These are phyloP conservation scores for Halocynthia roretzi DNA, from an alignment of 23 tunicate genomes.

Conservation along the genomic window DNA sequence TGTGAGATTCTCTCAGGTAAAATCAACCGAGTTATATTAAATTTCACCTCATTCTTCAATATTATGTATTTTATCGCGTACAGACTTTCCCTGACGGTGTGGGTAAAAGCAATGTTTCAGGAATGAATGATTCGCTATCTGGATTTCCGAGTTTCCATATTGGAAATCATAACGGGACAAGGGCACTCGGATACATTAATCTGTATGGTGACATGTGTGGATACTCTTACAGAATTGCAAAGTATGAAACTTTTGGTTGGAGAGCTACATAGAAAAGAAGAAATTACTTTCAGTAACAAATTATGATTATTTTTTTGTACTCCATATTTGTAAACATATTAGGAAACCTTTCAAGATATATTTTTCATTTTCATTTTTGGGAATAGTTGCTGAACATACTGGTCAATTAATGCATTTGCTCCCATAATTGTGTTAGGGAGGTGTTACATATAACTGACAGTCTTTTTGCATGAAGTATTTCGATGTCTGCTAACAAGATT, in stretches of 20 bases:
- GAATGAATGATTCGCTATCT: conserved; percentile 32
- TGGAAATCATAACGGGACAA: background rate
- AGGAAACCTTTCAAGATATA: too few species aligned
- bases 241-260: conserved; percentile 16
- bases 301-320: too few species aligned
- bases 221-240: conserved; percentile 26
- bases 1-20: conserved; percentile 66
- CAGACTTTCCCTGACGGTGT: conserved; percentile 67
- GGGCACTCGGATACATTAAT: conserved; percentile 36
- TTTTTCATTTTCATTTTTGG: too few species aligned
- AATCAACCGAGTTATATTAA: background rate
- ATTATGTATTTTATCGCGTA: background rate
- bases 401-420: background rate
- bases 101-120: conserved; percentile 52
- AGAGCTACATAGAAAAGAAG: too few species aligned
- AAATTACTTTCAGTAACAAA: too few species aligned
- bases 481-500: conserved; percentile 11
- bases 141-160: conserved; percentile 63
- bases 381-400: background rate
- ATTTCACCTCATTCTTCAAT: background rate
- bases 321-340: too few species aligned
- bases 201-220: conserved; percentile 64
- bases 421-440: background rate
- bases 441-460: background rate
- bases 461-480: conserved; percentile 1